phyloP scores from a whole-genome alignment of 2,113 vertebrate species.

The Mus spicilegus region DNA sequence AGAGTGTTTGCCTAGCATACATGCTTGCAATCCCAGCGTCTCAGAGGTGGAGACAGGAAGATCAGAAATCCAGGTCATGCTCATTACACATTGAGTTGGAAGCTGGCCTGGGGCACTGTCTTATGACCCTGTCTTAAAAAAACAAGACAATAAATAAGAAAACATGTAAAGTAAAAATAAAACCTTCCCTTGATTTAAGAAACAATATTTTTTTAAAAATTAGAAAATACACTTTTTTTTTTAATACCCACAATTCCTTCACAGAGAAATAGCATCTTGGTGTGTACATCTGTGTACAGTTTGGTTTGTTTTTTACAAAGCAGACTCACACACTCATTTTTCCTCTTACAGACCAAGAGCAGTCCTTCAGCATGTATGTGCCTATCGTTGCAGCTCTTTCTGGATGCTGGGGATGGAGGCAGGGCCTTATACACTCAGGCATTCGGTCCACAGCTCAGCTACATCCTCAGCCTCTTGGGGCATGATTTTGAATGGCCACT shows the following conservation, averaged over 20 bases:
- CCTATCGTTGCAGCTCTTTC: neutral
- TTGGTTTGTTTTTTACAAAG: constrained; percentile 29
- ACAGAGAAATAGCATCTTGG: neutral
- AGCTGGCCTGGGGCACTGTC: neutral
- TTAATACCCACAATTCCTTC: neutral
- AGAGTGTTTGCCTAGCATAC: no score
- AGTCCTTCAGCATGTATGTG: neutral
- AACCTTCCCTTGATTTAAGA: neutral
- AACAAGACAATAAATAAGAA: neutral
- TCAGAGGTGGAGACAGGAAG: neutral
- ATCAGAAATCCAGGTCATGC: neutral
- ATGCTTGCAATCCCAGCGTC: neutral
- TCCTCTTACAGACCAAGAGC: neutral
- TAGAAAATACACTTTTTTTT: constrained; percentile 1
- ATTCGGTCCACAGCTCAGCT: neutral
- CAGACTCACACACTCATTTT: neutral
- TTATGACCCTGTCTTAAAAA: neutral
- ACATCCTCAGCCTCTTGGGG: neutral
- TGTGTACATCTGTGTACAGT: neutral
- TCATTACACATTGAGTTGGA: neutral
- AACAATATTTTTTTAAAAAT: neutral
- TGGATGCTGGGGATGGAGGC: neutral
- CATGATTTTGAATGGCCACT: neutral
- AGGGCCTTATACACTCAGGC: neutral
- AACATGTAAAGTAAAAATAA: neutral